A percentile compares a stretch with the other conserved stretches of the same genome.
phyloP scores from a whole-genome alignment of 2,113 vertebrate species.

The Triplophysa rosa region DNA sequence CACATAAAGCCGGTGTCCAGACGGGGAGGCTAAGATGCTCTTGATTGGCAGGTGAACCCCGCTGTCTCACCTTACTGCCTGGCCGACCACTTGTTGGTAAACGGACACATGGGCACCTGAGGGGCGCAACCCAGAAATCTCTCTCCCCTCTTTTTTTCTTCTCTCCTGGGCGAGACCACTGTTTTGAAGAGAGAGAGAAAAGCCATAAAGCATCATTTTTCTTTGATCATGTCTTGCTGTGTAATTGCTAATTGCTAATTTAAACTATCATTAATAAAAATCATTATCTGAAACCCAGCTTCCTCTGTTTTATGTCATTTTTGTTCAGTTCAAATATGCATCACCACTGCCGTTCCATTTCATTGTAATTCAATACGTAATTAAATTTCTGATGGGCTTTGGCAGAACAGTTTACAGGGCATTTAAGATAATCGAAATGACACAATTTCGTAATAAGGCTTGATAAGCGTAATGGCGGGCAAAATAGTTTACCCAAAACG shows the following conservation, averaged over 20 bases:
- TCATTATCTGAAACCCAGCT: slow-evolving; percentile 11
- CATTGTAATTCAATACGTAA: slow-evolving; percentile 55
- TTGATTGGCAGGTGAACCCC: slow-evolving; percentile 60
- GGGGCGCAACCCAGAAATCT: slow-evolving; percentile 48
- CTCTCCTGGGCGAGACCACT: slow-evolving; percentile 15
- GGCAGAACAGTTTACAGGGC: slow-evolving; percentile 52
- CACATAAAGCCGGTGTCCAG: slow-evolving; percentile 51
- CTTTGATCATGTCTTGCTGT: neutral
- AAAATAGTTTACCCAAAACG: slow-evolving; percentile 39
- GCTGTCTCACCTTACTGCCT: slow-evolving; percentile 56
- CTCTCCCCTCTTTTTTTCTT: slow-evolving; percentile 26
- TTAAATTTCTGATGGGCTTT: slow-evolving; percentile 57
- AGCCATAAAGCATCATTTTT: neutral
- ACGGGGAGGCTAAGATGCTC: slow-evolving; percentile 39
- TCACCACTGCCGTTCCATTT: slow-evolving; percentile 43
- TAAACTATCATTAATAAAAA: neutral
- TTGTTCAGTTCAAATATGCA: slow-evolving; percentile 50
- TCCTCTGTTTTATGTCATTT: slow-evolving; percentile 42
- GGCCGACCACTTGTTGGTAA: slow-evolving; percentile 54
- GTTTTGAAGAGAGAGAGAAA: neutral
- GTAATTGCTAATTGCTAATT: neutral
- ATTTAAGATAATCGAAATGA: slow-evolving; percentile 54
- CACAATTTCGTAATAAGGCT: slow-evolving; percentile 51
- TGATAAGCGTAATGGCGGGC: slow-evolving; percentile 50
- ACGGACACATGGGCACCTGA: slow-evolving; percentile 49